Evolutionary conservation across 2,113 vertebrate species (phyloP).

Genomic region (Anser cygnoides): DNA sequence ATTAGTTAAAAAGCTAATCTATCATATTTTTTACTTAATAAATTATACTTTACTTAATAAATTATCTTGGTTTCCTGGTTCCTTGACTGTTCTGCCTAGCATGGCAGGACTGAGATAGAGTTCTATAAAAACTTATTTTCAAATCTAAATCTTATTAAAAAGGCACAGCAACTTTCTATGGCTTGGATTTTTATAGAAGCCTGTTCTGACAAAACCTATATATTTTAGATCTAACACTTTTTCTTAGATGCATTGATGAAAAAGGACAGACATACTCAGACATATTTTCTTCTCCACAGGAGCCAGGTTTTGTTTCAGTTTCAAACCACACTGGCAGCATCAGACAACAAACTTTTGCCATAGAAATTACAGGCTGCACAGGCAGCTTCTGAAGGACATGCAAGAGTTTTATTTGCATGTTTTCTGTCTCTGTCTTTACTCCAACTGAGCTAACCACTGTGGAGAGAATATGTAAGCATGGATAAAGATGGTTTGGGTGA

Average conservation of each 20-base stretch:
- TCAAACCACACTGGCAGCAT: conserved; percentile 43
- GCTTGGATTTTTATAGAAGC: not conserved
- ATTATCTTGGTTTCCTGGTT: not conserved
- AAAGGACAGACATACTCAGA: conserved; percentile 39
- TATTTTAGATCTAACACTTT: conserved; percentile 33
- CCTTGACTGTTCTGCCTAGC: not conserved
- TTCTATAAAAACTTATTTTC: not conserved
- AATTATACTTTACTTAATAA: not conserved
- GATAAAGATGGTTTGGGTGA: not conserved
- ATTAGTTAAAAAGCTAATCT: not conserved
- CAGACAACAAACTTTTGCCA: conserved; percentile 44
- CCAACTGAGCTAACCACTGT: not conserved
- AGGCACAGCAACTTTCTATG: not conserved
- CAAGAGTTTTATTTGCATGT: conserved; percentile 49
- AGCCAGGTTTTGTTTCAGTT: conserved; percentile 37
- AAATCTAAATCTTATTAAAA: not conserved
- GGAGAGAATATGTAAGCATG: not conserved
- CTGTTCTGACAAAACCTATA: conserved; percentile 24
- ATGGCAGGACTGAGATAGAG: not conserved
- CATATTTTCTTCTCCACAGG: conserved; percentile 57
- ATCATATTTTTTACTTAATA: not conserved
- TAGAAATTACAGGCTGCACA: conserved; percentile 41
- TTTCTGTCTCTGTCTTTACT: not conserved
- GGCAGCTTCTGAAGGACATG: conserved; percentile 11
- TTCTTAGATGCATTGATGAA: conserved; percentile 43